Evolutionary conservation across 2,113 vertebrate species (phyloP).

Genomic region (Edolisoma coerulescens): DNA sequence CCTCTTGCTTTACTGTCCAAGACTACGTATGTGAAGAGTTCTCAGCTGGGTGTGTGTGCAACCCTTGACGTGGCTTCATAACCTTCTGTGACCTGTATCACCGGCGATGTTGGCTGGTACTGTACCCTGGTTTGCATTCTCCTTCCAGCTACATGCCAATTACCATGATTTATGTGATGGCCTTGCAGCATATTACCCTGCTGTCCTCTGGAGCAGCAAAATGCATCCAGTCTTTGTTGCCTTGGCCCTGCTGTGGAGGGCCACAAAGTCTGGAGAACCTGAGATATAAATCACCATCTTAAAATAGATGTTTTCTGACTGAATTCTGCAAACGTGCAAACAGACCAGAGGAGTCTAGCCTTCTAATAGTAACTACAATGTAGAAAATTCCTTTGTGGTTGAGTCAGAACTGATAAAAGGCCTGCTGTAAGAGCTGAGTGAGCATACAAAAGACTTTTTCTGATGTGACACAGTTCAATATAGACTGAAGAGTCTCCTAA

Average conservation of each 20-base stretch:
- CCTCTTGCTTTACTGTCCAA: neutral
- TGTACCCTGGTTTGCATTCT: neutral
- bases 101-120: neutral
- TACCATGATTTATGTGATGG: neutral
- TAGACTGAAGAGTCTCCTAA: neutral
- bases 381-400: neutral
- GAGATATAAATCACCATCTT: neutral
- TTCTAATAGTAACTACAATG: neutral
- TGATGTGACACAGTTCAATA: neutral
- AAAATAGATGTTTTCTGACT: neutral
- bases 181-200: neutral
- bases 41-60: neutral
- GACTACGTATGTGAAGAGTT: neutral
- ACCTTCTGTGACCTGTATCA: neutral
- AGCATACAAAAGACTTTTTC: neutral
- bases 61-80: neutral
- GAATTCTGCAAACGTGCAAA: neutral
- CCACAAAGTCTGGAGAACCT: neutral
- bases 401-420: slow-evolving; percentile 8
- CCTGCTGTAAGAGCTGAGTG: neutral
- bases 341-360: neutral
- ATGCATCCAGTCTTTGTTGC: neutral
- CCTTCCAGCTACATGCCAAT: neutral
- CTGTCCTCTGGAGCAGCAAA: neutral
- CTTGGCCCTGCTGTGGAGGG: neutral